Evolutionary conservation across 2,888 invertebrate species (phyloP), one percentile per base, ranked within the genome.

Genomic region (Chrysina gloriosa): DNA sequence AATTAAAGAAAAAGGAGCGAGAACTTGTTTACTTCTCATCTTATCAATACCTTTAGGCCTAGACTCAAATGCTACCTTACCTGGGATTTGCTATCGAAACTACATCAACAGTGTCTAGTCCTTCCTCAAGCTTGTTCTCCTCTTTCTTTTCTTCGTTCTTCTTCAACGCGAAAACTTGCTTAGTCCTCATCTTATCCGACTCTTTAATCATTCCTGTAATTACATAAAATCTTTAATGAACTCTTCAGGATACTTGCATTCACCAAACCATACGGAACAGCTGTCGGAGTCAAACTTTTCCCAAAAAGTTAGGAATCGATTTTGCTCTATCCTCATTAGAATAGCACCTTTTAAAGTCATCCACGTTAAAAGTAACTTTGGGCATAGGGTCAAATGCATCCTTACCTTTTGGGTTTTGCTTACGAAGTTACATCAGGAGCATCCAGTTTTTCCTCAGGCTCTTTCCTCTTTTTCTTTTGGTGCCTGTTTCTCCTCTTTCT

Each of bases 271-370:
- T 84, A 99, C 96, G 70, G 97, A 97, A 84, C 96, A 98, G 84
- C 97, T 89, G 81, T 96, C 92, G 4, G 94, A 88, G 84, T 99
- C 99, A 81, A 99, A 98, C 84, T 98, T 95, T 81, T 97, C 90
- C 94, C 96, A 99, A 88, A 99, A n/a, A 99, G 84, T 96, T 98
- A 0, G 98, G 96, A 81, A 99, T 91, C 67, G 98, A 97, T 80
- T 93, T 92, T 4, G 89, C 85, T 80, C 95, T 97, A 27, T 95
- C 96, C 84, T 99, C 95, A 80, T 99, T 99, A 64, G 97, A 98
- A 85, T 99, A 99, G 77, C 89, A 91, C 72, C 97, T 91, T 85
- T 99, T 99, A 87, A 96, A 99, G 81, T 96, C 97, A 77, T 99
- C 99, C 88, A 99, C 92, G 80, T 92, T 90, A 84, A 98, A 98